phyloP scores from a whole-genome alignment of 2,113 vertebrate genomes.

The Oostethus manadensis region DNA sequence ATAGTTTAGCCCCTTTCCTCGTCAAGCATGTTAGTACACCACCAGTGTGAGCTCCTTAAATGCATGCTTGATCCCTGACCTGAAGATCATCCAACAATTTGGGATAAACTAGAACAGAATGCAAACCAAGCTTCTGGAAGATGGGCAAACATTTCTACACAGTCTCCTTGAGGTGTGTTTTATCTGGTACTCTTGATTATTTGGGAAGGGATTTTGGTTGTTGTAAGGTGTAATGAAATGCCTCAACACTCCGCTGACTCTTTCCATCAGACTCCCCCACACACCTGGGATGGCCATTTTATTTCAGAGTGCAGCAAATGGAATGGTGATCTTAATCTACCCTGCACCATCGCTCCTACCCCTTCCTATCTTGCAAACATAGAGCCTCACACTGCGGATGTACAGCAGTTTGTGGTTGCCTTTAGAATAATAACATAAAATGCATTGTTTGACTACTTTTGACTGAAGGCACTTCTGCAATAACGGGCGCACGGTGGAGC shows the following conservation, averaged over 20 bases:
- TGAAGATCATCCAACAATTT: too few relatives aligned
- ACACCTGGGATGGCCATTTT: slow-evolving; percentile 74
- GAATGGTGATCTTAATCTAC: slow-evolving; percentile 75
- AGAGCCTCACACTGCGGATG: slow-evolving; percentile 48
- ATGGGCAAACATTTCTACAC: neutral
- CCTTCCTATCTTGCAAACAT: slow-evolving; percentile 52
- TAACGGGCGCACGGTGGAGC: neutral
- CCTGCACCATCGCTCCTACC: slow-evolving; percentile 42
- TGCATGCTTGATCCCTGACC: too few relatives aligned
- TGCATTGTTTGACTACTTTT: slow-evolving; percentile 28
- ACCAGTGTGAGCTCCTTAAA: too few relatives aligned
- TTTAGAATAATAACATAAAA: slow-evolving; percentile 17
- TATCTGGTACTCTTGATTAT: slow-evolving; percentile 15
- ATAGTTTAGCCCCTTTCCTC: too few relatives aligned
- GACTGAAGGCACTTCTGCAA: neutral
- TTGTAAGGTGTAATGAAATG: slow-evolving; percentile 62
- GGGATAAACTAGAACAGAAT: too few relatives aligned
- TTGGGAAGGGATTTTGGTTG: slow-evolving; percentile 34
- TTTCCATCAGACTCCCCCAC: slow-evolving; percentile 50
- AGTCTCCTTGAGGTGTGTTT: slow-evolving; percentile 1
- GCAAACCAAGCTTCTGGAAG: neutral
- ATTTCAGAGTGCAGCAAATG: slow-evolving; percentile 70
- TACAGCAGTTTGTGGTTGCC: slow-evolving; percentile 42
- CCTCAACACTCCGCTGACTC: slow-evolving; percentile 62
- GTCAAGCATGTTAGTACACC: too few relatives aligned